Conservation (phyloP, 2,797 vertebrate species). For the Eupleurogrammus muticus region DNA sequence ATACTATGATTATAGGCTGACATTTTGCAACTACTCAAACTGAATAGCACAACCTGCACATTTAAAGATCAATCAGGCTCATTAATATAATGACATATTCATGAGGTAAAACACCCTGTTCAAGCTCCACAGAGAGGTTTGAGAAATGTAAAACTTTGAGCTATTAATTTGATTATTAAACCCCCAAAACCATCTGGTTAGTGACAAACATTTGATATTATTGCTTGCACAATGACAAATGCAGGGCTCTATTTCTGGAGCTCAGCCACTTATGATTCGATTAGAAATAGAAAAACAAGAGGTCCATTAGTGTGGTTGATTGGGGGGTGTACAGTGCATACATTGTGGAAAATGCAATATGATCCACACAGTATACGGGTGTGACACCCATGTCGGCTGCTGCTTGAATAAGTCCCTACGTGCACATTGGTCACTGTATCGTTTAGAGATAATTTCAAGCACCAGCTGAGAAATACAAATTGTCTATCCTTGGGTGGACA, state of each 20-base stretch:
- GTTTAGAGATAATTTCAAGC: constrained; percentile 3
- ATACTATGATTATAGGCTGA: background rate
- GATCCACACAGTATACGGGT: background rate
- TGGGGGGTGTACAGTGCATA: no score
- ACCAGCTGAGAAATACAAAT: constrained; percentile 5
- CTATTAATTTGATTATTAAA: no score
- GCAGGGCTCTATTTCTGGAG: background rate
- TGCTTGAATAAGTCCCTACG: background rate
- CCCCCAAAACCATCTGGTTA: no score
- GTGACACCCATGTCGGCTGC: rapidly evolving
- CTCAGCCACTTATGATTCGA: background rate
- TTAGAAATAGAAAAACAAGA: background rate
- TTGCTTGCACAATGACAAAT: background rate
- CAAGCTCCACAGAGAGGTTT: no score
- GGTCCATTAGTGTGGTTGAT: background rate
- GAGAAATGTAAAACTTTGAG: no score
- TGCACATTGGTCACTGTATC: background rate
- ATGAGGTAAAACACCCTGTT: no score
- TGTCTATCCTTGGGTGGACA: background rate
- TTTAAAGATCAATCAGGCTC: no score
- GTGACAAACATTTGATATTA: background rate
- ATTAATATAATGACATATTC: no score
- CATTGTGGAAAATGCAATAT: no score
- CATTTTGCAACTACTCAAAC: no score
- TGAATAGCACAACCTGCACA: no score